Evolutionary conservation across 2,113 vertebrate genomes (phyloP), one percentile per base, ranked within the genome.

Genomic region (Microtus ochrogaster): DNA sequence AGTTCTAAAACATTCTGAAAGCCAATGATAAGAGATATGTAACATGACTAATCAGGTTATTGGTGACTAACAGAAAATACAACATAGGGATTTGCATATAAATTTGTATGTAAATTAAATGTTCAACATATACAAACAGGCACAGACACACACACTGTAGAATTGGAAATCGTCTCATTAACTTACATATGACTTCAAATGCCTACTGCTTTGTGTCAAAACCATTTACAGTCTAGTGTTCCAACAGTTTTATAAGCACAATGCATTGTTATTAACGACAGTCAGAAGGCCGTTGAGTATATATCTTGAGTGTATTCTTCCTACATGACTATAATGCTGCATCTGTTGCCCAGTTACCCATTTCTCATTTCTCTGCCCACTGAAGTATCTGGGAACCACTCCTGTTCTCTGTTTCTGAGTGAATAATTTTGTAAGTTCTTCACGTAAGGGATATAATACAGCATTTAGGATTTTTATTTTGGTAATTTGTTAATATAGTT

Each of bases 351-450:
- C n/a, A 72, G 73, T 55, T 83, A 4, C 17, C 6, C n/a, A 10
- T 24, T 39, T 28, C 12, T 70, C 30, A 70, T 73, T 73, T 41
- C n/a, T 17, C 26, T 5, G 5, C 14, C 4, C 11, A 58, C 11
- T 7, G 6, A 1, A 22, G 49, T 26, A 1, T 39, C 4, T 61
- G 26, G 2, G 2, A n/a, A 28, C 19, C 21, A 65, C 39, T 16
- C 24, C 47, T 78, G 44, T 77, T 47, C 7, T 82, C n/a, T 68
- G 10, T 65, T 52, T 81, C 47, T 70, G 30, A 33, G 5, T 52
- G 33, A 49, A 66, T 9, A 36, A 6, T 7, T 19, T 10, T 52
- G 33, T 13, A 79, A 14, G 76, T 68, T 30, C 36, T 9, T 68
- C 22, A 39, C 52, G 39, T 12, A 52, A 90, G 33, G 30, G 24